Evolutionary conservation across 2,797 vertebrate species (phyloP), one percentile per base, ranked within the genome.

Genomic region (Chromobotia macracanthus): DNA sequence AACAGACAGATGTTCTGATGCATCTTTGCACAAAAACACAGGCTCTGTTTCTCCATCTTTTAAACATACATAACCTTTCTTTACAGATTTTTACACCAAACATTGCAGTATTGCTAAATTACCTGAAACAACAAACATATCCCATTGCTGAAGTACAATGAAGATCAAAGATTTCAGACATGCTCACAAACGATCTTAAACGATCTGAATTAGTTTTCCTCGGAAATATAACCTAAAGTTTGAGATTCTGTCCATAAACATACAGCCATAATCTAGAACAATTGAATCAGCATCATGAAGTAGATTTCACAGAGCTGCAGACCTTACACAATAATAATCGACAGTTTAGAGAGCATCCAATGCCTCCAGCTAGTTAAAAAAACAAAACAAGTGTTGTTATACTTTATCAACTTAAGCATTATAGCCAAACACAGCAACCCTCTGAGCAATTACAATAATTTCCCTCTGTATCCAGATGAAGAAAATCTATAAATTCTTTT

Each of bases 31-130:
- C 64, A 74, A 56, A 64, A 74, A 74, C 66, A 67, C 70, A 66
- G 31, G 80, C 65, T 67, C 81, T 5, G 12, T 48, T 46, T 71
- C 70, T 66, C 73, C 74, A 72, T 73, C 55, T 70, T 68, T 63
- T 44, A 19, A 51, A 55, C 74, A 76, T 1, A 82, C 38, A 71
- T 44, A 53, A 41, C 3, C 23, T 38, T 73, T 46, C 66, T 73
- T 65, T 80, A 75, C 55, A 63, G 55, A 23, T 68, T 79, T 64
- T 31, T 50, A 77, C 66, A 76, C 48, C 55, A 61, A 60, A 63
- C 80, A 71, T 83, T 83, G 70, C 76, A 78, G 64, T 81, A 84
- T 67, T 79, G 80, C 80, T 82, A 78, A 64, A 75, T 75, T 18
- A 44, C 77, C 70, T 46, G 15, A 80, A 64, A 76, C 35, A 25